These are phyloP conservation scores for Spisula solida DNA, from an alignment of 2,888 invertebrate genomes.

Conservation along the genomic window DNA sequence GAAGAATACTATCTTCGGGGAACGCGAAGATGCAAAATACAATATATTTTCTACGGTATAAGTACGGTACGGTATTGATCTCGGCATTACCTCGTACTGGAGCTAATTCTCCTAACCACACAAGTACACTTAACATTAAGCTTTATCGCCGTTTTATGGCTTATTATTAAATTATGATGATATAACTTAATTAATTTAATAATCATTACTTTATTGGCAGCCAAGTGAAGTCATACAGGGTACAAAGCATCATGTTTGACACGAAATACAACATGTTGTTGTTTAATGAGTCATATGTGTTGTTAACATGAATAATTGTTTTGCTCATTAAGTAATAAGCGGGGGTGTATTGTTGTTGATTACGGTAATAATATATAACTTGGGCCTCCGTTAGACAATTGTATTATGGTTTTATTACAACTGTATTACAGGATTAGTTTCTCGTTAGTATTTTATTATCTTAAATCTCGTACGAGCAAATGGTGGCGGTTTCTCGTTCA, in stretches of 20 bases:
- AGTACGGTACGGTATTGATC: neutral
- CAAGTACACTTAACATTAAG: neutral
- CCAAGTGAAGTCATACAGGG: neutral
- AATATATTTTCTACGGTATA: neutral
- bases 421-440: too few relatives aligned
- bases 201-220: neutral
- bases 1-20: neutral
- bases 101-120: neutral
- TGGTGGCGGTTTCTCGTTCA: too few relatives aligned
- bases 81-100: neutral
- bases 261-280: too few relatives aligned
- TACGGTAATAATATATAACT: too few relatives aligned
- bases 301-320: too few relatives aligned
- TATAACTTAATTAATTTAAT: neutral
- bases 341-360: too few relatives aligned
- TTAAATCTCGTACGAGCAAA: too few relatives aligned
- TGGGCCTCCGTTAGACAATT: too few relatives aligned
- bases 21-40: neutral
- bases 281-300: too few relatives aligned
- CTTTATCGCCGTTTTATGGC: neutral
- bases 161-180: neutral
- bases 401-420: too few relatives aligned
- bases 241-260: neutral
- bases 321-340: too few relatives aligned
- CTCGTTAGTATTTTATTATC: too few relatives aligned